Percentiles rank a stretch among this genome's conserved stretches.
These are phyloP conservation scores for Abrostola triplasia DNA, from an alignment of 2,888 invertebrate genomes.

Conservation along the genomic window DNA sequence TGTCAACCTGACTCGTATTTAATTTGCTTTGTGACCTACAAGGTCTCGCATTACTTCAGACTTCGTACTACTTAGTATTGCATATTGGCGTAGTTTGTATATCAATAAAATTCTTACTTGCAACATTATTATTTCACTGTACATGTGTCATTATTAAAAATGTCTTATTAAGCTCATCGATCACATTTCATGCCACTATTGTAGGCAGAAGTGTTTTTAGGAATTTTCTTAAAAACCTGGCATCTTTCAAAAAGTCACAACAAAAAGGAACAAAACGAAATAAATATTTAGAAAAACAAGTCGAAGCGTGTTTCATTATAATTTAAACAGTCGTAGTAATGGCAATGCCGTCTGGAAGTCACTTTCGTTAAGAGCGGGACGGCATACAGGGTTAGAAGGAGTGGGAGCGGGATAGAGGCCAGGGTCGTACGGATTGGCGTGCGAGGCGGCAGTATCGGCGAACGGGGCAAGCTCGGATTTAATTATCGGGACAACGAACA, in stretches of 20 bases:
- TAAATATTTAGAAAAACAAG: conserved; percentile 54
- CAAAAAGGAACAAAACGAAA: conserved; percentile 42
- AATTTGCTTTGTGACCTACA: too few species aligned
- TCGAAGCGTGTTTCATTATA: conserved; percentile 63
- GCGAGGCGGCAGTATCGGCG: conserved; percentile 57
- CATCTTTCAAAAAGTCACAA: conserved; percentile 15
- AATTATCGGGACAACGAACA: conserved; percentile 62
- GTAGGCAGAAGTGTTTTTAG: background rate
- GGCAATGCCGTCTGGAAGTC: conserved; percentile 65
- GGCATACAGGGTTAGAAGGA: conserved; percentile 16
- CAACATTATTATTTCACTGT: too few species aligned
- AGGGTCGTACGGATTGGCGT: conserved; percentile 65
- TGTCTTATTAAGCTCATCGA: too few species aligned
- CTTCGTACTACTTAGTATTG: too few species aligned
- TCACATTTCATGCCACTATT: too few species aligned
- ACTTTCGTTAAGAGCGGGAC: conserved; percentile 58
- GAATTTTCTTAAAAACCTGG: background rate
- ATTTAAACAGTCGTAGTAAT: conserved; percentile 63
- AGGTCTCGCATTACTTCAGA: too few species aligned
- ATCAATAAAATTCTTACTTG: too few species aligned
- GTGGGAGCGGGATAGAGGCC: conserved; percentile 45
- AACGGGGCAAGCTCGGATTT: conserved; percentile 55
- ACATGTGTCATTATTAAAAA: too few species aligned
- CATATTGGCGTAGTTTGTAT: too few species aligned
- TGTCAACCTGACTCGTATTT: too few species aligned